Conservation (phyloP, 1,140 invertebrate species). For the Euschistus heros region DNA sequence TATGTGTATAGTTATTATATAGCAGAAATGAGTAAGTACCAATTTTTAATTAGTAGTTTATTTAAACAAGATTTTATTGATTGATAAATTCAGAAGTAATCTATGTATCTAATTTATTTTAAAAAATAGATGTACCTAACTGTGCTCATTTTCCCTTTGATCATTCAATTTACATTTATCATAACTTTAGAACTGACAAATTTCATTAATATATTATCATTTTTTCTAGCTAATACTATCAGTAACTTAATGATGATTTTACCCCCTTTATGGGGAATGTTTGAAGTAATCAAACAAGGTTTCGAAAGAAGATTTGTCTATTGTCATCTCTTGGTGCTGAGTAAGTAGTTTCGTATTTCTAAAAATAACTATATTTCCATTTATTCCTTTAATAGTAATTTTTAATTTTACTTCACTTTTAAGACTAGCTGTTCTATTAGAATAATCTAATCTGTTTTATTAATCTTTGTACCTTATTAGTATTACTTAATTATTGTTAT, state of each 20-base stretch:
- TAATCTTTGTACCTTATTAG: too few species aligned
- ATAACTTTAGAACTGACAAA: background rate
- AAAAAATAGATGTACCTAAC: too few species aligned
- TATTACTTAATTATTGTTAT: too few species aligned
- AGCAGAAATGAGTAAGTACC: slow-evolving; percentile 32
- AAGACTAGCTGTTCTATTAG: too few species aligned
- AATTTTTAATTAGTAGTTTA: background rate
- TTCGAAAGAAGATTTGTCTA: slow-evolving; percentile 31
- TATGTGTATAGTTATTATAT: slow-evolving; percentile 31
- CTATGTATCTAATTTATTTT: too few species aligned
- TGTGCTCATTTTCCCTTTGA: background rate
- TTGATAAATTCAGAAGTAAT: too few species aligned
- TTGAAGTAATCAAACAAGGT: slow-evolving; percentile 29
- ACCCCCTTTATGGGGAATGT: slow-evolving; percentile 31
- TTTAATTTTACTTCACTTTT: too few species aligned
- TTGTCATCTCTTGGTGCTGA: slow-evolving; percentile 29
- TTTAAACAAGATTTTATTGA: too few species aligned
- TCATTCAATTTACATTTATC: background rate
- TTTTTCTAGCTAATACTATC: slow-evolving; percentile 31
- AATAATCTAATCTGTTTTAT: too few species aligned
- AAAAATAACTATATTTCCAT: too few species aligned
- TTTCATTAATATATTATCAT: background rate
- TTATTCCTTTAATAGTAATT: too few species aligned
- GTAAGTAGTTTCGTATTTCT: slow-evolving; percentile 24
- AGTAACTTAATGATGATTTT: slow-evolving; percentile 33